A percentile compares a stretch with the other conserved stretches of the same genome.
Conservation (phyloP, 2,888 invertebrate genomes). For the Hemaris fuciformis region DNA sequence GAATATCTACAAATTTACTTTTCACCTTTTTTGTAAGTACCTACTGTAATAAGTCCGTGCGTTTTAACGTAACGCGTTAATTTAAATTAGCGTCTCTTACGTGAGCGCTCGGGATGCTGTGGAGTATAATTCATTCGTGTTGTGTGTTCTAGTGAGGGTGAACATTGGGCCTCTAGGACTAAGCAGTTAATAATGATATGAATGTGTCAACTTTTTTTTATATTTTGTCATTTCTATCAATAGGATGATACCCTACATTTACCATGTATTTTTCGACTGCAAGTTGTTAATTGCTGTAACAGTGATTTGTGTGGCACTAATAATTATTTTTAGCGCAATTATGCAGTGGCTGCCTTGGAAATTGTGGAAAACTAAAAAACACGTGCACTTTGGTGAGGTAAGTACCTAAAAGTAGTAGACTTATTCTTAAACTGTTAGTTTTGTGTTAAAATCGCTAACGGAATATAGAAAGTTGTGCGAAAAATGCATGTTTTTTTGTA, state of each 20-base stretch:
- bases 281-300: not conserved
- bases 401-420: no score
- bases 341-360: constrained; percentile 35
- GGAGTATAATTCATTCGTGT: not conserved
- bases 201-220: not conserved
- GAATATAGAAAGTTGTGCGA: no score
- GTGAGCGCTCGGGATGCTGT: not conserved
- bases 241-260: not conserved
- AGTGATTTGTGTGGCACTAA: not conserved
- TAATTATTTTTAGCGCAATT: constrained; percentile 16
- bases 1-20: no score
- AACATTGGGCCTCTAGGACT: not conserved
- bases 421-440: no score
- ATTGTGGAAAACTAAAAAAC: constrained; percentile 22
- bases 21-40: not conserved
- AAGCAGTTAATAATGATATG: not conserved
- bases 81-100: not conserved
- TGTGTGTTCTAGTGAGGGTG: not conserved
- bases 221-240: not conserved
- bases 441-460: no score
- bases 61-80: not conserved
- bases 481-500: no score
- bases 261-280: not conserved
- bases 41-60: not conserved
- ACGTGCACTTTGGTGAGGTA: constrained; percentile 14